These are phyloP conservation scores for Tenthredo notha DNA, from an alignment of 2,888 invertebrate genomes.

Conservation along the genomic window DNA sequence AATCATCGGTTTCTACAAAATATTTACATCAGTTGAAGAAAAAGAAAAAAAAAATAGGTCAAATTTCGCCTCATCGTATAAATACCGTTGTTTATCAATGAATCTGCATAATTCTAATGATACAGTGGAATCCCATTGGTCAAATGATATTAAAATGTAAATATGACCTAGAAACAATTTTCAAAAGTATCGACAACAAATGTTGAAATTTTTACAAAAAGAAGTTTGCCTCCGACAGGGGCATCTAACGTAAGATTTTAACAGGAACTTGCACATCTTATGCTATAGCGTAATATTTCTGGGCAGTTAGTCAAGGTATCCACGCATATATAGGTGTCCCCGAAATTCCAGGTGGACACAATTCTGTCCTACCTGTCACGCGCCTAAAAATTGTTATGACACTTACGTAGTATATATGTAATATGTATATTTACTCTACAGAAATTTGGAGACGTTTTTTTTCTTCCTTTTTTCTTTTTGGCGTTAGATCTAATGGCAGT, in stretches of 20 bases:
- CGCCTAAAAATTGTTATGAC: conserved; percentile 13
- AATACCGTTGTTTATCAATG: not conserved
- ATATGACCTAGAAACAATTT: conserved; percentile 36
- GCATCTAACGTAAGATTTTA: conserved; percentile 11
- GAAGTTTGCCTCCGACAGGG: not conserved
- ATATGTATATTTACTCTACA: not conserved
- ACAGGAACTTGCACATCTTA: not conserved
- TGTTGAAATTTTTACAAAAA: conserved; percentile 19
- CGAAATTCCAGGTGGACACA: conserved; percentile 13
- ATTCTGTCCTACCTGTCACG: conserved; percentile 9
- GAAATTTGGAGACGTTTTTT: conserved; percentile 2
- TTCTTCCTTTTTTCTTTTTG: too few species aligned
- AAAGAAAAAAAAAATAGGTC: not conserved
- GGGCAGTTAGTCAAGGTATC: conserved; percentile 6
- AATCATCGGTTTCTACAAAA: not conserved
- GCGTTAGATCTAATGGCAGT: not conserved
- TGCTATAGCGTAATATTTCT: conserved; percentile 12
- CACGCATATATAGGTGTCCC: not conserved
- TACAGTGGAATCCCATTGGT: not conserved
- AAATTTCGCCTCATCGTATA: not conserved
- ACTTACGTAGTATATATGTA: not conserved
- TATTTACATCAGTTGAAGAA: not conserved
- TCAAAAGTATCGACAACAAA: conserved; percentile 2
- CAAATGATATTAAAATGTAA: conserved; percentile 20
- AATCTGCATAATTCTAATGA: not conserved